A percentile compares a stretch with the other conserved stretches of the same genome.
Evolutionary conservation across 1,140 invertebrate genomes (phyloP).

Genomic region (Drosophila gunungcola): DNA sequence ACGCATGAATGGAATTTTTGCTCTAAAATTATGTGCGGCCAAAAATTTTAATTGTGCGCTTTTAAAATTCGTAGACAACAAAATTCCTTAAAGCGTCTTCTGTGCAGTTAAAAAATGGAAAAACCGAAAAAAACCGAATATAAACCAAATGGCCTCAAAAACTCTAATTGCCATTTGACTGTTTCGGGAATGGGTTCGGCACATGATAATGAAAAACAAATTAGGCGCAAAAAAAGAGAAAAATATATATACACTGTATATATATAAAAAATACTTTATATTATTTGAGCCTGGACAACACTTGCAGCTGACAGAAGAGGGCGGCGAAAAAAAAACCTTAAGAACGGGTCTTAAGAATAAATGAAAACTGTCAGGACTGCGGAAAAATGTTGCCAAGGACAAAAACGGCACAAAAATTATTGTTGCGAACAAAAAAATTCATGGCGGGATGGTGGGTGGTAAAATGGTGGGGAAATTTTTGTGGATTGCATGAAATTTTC

Average conservation of each 20-base stretch:
- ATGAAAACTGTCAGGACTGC: slow-evolving; percentile 70
- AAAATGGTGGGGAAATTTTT: slow-evolving; percentile 35
- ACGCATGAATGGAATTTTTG: slow-evolving; percentile 31
- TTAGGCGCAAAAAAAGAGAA: slow-evolving; percentile 63
- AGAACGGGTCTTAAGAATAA: slow-evolving; percentile 61
- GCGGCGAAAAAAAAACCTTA: slow-evolving; percentile 25
- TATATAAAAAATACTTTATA: slow-evolving; percentile 30
- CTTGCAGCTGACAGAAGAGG: slow-evolving; percentile 67
- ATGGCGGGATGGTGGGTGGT: slow-evolving; percentile 22
- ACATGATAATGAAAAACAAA: slow-evolving; percentile 78
- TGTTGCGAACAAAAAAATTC: slow-evolving; percentile 39
- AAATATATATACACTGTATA: slow-evolving; percentile 11
- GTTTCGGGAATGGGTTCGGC: slow-evolving; percentile 53
- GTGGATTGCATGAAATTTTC: slow-evolving; percentile 72
- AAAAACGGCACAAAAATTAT: slow-evolving; percentile 45
- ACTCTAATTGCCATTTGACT: slow-evolving; percentile 78
- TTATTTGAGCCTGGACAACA: slow-evolving; percentile 64
- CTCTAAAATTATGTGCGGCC: slow-evolving; percentile 27
- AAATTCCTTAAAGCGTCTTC: slow-evolving; percentile 48
- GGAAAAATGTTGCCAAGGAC: slow-evolving; percentile 66
- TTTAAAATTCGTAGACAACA: slow-evolving; percentile 35
- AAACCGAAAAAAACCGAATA: slow-evolving; percentile 43
- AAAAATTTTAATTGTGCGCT: slow-evolving; percentile 29
- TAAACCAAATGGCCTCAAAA: slow-evolving; percentile 75
- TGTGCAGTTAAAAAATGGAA: slow-evolving; percentile 46